Conservation (phyloP, 2,113 vertebrate genomes). For the Pongo abelii region DNA sequence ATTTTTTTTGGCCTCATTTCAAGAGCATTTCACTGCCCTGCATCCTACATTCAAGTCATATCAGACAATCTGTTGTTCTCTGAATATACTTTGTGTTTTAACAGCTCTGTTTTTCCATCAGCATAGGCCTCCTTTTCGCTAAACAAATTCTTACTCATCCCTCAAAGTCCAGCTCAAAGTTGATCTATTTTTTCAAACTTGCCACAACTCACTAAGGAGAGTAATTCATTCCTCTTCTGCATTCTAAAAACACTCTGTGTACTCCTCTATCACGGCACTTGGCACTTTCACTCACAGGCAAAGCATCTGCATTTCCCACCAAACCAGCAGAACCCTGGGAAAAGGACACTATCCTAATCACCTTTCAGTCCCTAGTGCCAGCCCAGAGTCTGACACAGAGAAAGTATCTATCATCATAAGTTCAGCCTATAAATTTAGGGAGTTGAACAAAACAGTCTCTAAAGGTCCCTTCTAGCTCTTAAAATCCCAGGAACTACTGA, state of each 20-base stretch:
- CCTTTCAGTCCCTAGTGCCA: neutral
- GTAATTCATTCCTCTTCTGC: neutral
- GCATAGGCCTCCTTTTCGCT: neutral
- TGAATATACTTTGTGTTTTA: neutral
- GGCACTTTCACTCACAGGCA: neutral
- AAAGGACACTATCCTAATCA: neutral
- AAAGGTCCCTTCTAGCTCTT: neutral
- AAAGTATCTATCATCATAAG: neutral
- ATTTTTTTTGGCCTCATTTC: neutral
- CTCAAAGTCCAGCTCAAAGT: neutral
- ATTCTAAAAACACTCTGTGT: neutral
- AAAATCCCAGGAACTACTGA: neutral
- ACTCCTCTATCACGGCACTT: neutral
- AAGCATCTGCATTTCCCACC: neutral
- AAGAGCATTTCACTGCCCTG: neutral
- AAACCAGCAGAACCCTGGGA: neutral
- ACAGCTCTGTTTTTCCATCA: neutral
- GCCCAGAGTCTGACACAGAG: neutral
- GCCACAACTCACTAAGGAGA: neutral
- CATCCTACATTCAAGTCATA: neutral
- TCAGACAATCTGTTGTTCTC: neutral
- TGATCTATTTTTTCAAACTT: constrained; percentile 22
- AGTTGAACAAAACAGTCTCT: neutral
- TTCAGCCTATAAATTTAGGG: neutral
- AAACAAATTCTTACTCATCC: neutral